Percentiles rank a stretch among this genome's conserved stretches.
Conservation (phyloP, 2,888 invertebrate genomes). For the Sesia apiformis region DNA sequence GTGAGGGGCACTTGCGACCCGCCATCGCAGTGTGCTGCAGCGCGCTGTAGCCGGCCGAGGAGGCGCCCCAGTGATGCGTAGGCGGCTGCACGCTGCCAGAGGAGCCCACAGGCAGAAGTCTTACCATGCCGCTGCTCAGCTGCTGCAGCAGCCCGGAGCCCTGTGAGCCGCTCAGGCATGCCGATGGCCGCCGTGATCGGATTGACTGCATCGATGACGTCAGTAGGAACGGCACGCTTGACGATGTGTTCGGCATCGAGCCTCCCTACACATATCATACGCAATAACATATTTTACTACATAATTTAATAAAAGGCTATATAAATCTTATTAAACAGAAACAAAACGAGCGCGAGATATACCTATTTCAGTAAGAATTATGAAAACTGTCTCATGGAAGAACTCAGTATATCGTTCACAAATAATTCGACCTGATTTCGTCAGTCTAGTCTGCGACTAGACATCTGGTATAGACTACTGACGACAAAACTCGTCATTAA, state of each 20-base stretch:
- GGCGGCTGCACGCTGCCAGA: conserved; percentile 76
- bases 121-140: conserved; percentile 95
- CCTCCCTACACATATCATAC: conserved; percentile 78
- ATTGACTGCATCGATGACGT: conserved; percentile 76
- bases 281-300: not conserved
- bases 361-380: too few relatives aligned
- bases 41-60: conserved; percentile 71
- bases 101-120: conserved; percentile 81
- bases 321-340: too few relatives aligned
- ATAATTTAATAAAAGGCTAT: too few relatives aligned
- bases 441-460: too few relatives aligned
- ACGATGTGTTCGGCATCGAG: conserved; percentile 92
- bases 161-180: conserved; percentile 79
- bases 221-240: conserved; percentile 89
- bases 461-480: too few relatives aligned
- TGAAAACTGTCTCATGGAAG: too few relatives aligned
- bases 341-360: too few relatives aligned
- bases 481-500: too few relatives aligned
- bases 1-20: conserved; percentile 84
- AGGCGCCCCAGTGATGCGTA: conserved; percentile 66
- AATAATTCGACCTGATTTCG: too few relatives aligned
- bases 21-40: conserved; percentile 69
- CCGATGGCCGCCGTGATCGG: conserved; percentile 82
- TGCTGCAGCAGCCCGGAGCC: conserved; percentile 89
- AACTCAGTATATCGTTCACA: too few relatives aligned